Evolutionary conservation across 1,140 invertebrate species (phyloP).

Genomic region (Dendrolimus punctatus): DNA sequence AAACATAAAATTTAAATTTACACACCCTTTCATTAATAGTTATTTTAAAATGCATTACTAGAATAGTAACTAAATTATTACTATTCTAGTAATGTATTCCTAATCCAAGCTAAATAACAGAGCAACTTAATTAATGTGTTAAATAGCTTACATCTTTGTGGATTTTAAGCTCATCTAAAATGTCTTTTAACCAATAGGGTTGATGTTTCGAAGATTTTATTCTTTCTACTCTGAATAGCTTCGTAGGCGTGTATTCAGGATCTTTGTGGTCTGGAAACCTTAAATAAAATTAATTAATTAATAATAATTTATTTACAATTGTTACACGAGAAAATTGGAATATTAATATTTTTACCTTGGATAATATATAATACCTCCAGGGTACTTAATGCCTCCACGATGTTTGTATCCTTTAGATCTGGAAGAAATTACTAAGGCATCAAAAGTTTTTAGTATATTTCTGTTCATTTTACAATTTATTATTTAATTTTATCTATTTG

Average conservation of each 20-base stretch:
- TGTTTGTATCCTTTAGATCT: constrained; percentile 45
- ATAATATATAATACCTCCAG: constrained; percentile 50
- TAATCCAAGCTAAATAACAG: no score
- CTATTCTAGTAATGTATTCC: no score
- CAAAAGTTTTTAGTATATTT: constrained; percentile 31
- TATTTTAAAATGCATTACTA: no score
- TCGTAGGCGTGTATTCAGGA: constrained; percentile 79
- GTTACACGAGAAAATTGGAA: neutral
- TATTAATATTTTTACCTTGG: constrained; percentile 31
- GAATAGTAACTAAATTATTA: no score
- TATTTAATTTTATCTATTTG: neutral
- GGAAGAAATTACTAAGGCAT: constrained; percentile 21
- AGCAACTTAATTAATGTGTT: neutral
- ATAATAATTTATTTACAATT: neutral
- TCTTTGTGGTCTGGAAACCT: constrained; percentile 77
- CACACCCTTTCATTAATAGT: no score
- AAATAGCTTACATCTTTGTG: constrained; percentile 53
- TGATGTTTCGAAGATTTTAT: constrained; percentile 77
- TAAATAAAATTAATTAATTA: constrained; percentile 20
- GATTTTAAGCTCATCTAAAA: constrained; percentile 75
- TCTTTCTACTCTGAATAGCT: constrained; percentile 82
- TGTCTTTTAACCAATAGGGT: constrained; percentile 82
- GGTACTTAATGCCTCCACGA: constrained; percentile 50
- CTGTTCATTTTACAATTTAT: constrained; percentile 35
- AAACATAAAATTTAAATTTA: no score